These are phyloP conservation scores for Drosophila baimaii DNA, from an alignment of 1,140 invertebrate species.

Conservation along the genomic window DNA sequence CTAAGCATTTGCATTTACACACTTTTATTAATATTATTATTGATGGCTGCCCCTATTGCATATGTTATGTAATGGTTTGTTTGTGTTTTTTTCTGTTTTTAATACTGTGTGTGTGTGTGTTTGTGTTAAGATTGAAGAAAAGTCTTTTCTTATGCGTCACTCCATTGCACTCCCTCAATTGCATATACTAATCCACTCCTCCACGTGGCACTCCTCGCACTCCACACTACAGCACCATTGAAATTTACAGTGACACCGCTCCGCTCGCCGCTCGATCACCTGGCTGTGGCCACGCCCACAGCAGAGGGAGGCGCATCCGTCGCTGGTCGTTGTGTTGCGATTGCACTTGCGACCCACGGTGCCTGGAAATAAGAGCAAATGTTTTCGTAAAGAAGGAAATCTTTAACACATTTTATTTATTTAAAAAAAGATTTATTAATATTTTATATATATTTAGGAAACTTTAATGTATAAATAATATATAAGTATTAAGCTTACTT, in stretches of 20 bases:
- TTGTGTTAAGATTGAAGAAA: conserved; percentile 55
- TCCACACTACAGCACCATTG: conserved; percentile 96
- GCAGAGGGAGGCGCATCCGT: conserved; percentile 94
- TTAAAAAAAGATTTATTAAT: not conserved
- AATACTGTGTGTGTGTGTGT: conserved; percentile 57
- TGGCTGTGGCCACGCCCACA: conserved; percentile 96
- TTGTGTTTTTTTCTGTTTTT: conserved; percentile 33
- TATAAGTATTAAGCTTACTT: not conserved
- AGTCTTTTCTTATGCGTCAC: conserved; percentile 47
- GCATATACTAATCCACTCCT: conserved; percentile 94
- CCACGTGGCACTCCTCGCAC: conserved; percentile 92
- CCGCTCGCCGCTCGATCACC: conserved; percentile 89
- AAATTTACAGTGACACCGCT: conserved; percentile 95
- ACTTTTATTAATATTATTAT: conserved; percentile 34
- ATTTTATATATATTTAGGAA: not conserved
- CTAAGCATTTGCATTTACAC: conserved; percentile 58
- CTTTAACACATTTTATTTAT: not conserved
- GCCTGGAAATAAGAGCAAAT: conserved; percentile 85
- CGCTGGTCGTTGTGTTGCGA: conserved; percentile 88
- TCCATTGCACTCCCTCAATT: conserved; percentile 85
- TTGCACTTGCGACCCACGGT: conserved; percentile 93
- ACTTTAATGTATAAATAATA: not conserved
- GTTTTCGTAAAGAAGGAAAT: not conserved
- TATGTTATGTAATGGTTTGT: conserved; percentile 36
- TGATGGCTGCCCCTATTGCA: conserved; percentile 32